A percentile compares a stretch with the other conserved stretches of the same genome.
Conservation (phyloP, 2,113 vertebrate species). For the Ptilonorhynchus violaceus region DNA sequence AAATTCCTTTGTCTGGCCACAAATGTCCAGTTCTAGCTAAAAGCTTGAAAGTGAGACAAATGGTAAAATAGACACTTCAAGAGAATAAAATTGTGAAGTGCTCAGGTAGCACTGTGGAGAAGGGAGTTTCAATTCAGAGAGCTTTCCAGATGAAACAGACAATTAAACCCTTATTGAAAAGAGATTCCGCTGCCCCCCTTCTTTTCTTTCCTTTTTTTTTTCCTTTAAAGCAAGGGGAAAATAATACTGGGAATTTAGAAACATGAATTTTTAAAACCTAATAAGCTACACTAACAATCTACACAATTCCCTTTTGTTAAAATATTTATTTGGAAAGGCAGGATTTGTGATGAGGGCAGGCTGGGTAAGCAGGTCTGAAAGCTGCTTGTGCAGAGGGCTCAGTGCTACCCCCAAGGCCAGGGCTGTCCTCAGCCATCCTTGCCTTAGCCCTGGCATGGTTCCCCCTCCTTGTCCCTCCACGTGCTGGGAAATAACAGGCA, state of each 20-base stretch:
- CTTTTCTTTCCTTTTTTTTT: background rate
- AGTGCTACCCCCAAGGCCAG: background rate
- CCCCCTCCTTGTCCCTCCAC: background rate
- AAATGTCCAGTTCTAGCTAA: slow-evolving; percentile 16
- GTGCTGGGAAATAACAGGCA: background rate
- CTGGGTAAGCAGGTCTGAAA: background rate
- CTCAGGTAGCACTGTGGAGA: slow-evolving; percentile 2
- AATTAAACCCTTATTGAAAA: slow-evolving; percentile 25
- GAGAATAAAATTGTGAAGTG: background rate
- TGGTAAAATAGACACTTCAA: background rate
- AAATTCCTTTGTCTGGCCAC: background rate
- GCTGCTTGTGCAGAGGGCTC: background rate
- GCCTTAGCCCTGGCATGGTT: background rate
- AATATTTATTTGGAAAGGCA: slow-evolving; percentile 52
- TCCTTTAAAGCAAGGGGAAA: slow-evolving; percentile 16
- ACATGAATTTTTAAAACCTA: slow-evolving; percentile 63
- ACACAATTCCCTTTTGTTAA: slow-evolving; percentile 36
- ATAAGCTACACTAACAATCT: slow-evolving; percentile 51
- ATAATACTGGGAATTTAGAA: slow-evolving; percentile 52
- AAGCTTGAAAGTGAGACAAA: slow-evolving; percentile 14
- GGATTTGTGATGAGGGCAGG: background rate
- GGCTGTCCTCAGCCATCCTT: background rate
- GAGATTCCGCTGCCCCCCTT: background rate
- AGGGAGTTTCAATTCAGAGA: background rate
- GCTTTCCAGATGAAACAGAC: slow-evolving; percentile 17